Base-by-base conservation (phyloP, 2,797 vertebrate species). In the Lepidocolaptes lacrymiger region DNA sequence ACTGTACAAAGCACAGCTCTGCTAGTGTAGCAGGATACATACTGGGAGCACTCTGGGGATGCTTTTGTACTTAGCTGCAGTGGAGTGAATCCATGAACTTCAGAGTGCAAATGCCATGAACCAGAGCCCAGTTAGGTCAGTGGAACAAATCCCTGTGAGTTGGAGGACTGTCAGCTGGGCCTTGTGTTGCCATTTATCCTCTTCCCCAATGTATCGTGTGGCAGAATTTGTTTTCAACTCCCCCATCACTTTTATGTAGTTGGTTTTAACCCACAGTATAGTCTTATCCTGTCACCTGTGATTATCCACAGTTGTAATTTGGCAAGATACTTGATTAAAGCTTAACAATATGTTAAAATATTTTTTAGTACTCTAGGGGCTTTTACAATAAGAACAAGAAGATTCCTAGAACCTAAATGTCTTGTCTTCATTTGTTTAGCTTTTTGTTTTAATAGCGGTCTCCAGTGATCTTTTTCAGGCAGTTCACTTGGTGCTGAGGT, bases 71-170 rank as follows among this genome's bases (percentile, higher is more conserved):
- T 82, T 86, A 62, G 56, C 84, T 80, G 63, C 48, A 79, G 2
- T 87, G 89, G 81, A 92, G 67, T 82, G 81, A 92, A 82, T 94
- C 80, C 27, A 32, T 76, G 74, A 92, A 89, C 88, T 83, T 86
- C 30, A 34, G 68, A 89, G 72, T 51, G 46, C 63, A 89, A 81
- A 85, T 80, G 58, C 62, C 4, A 2, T 84, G 80, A 91, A 61
- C 77, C 27, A 28, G 37, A 88, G 51, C 71, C 62, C 48, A 32
- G 36, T 32, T 28, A 34, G 88, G 73, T 95, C 88, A 86, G 55
- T 76, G 69, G 59, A 93, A 87, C 74, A 82, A 73, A 54, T 71
- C 66, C 39, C 36, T 69, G 14, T 82, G 71, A 59, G n/a, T 72
- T 1, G 2, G 26, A 86, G 69, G 39, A 26, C 76, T 91, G 17